Percentiles rank a stretch among this genome's conserved stretches.
Conservation (phyloP, 2,113 vertebrate species). For the Dasyurus viverrinus region DNA sequence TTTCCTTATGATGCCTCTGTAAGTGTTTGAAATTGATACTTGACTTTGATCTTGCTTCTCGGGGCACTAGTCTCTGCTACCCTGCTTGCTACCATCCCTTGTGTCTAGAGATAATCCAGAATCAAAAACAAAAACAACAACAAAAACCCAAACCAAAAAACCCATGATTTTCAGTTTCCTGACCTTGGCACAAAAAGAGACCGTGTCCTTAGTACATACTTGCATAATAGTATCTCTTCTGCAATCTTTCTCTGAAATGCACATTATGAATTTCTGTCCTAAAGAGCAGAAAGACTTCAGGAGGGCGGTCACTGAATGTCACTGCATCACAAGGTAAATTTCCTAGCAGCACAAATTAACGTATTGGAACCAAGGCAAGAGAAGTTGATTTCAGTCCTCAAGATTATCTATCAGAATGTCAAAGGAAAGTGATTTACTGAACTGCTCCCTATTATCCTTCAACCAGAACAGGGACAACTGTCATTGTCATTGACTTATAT, state of each 20-base stretch:
- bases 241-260: background rate
- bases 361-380: background rate
- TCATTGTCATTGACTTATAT: constrained; percentile 2
- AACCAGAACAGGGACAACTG: background rate
- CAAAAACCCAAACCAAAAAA: too few relatives aligned
- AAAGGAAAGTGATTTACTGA: constrained; percentile 1
- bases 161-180: background rate
- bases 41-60: background rate
- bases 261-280: background rate
- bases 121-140: background rate
- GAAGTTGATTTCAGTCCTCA: background rate
- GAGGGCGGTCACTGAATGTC: background rate
- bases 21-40: background rate
- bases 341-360: background rate
- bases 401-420: constrained; percentile 2
- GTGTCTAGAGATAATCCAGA: background rate
- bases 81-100: background rate
- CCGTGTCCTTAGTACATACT: background rate
- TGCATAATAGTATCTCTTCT: background rate
- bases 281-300: background rate
- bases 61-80: background rate
- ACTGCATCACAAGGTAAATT: background rate
- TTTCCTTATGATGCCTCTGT: background rate
- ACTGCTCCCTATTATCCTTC: background rate
- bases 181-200: background rate